Evolutionary conservation across 2,113 vertebrate species (phyloP).

Genomic region (Microtus oregoni): DNA sequence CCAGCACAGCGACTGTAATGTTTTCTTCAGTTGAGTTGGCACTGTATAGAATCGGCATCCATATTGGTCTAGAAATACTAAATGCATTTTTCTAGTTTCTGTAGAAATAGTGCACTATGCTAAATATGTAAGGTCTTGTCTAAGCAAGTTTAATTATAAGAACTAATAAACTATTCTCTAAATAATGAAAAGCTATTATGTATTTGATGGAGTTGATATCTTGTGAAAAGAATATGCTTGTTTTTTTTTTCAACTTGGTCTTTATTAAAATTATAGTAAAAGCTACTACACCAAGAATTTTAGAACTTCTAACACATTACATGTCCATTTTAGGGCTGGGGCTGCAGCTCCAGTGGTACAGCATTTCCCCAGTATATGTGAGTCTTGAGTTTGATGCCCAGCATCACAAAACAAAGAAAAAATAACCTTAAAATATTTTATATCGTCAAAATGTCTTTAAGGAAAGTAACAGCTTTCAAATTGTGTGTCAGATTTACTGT

Average conservation of each 20-base stretch:
- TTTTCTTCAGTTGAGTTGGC: not conserved
- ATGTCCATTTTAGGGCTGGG: not conserved
- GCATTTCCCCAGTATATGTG: not conserved
- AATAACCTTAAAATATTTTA: slow-evolving; percentile 38
- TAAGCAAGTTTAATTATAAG: not conserved
- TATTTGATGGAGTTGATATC: slow-evolving; percentile 3
- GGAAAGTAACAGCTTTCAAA: not conserved
- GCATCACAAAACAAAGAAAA: too few relatives aligned
- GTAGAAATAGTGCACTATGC: not conserved
- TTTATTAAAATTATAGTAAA: not conserved
- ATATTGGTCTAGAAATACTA: not conserved
- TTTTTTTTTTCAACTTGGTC: slow-evolving; percentile 59
- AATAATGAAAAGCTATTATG: not conserved
- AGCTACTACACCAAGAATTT: not conserved
- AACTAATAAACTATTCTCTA: not conserved
- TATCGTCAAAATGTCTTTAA: not conserved
- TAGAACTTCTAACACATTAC: not conserved
- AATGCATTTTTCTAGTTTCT: not conserved
- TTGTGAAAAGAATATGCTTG: slow-evolving; percentile 8
- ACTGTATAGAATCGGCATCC: not conserved
- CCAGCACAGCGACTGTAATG: not conserved
- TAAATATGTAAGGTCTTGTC: not conserved
- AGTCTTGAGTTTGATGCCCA: not conserved
- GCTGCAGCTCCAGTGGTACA: not conserved
- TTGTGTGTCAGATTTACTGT: not conserved